These are phyloP conservation scores for Danaus plexippus DNA, from an alignment of 1,140 invertebrate species.

Conservation along the genomic window DNA sequence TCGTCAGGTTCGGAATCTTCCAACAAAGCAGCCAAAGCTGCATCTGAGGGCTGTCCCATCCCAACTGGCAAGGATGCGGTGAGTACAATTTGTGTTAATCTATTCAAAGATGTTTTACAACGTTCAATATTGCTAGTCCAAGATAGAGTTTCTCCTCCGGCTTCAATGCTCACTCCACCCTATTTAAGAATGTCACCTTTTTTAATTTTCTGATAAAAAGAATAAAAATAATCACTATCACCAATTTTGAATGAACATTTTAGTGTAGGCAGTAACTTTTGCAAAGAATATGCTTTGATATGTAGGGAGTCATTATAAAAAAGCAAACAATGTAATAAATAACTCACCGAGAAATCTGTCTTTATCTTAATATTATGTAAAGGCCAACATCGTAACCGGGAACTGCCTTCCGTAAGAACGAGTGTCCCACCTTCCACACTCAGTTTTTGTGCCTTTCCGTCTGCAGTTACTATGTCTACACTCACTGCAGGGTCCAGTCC, in stretches of 20 bases:
- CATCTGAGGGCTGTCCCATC: constrained; percentile 31
- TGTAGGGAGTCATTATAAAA: too few relatives aligned
- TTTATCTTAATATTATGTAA: constrained; percentile 21
- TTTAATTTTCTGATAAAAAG: too few relatives aligned
- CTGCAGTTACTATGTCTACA: constrained; percentile 84
- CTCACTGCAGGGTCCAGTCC: constrained; percentile 74
- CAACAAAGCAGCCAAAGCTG: constrained; percentile 43
- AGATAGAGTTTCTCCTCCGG: constrained; percentile 22
- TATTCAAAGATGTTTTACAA: constrained; percentile 1
- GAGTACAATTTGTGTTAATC: too few relatives aligned
- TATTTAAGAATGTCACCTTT: constrained; percentile 8
- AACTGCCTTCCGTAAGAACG: constrained; percentile 95
- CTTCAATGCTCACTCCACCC: constrained; percentile 24
- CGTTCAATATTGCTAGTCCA: constrained; percentile 24
- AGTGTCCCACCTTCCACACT: constrained; percentile 93
- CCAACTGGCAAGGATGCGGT: constrained; percentile 4
- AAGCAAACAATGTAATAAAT: too few relatives aligned
- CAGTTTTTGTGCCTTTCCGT: constrained; percentile 55
- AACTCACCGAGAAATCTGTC: constrained; percentile 21
- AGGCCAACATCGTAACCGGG: constrained; percentile 78
- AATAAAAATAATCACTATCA: too few relatives aligned
- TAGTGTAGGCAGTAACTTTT: too few relatives aligned
- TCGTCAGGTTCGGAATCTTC: constrained; percentile 38
- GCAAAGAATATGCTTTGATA: too few relatives aligned
- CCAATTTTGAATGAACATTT: too few relatives aligned